Evolutionary conservation across 2,113 vertebrate genomes (phyloP), one percentile per base, ranked within the genome.

Genomic region (Eonycteris spelaea): DNA sequence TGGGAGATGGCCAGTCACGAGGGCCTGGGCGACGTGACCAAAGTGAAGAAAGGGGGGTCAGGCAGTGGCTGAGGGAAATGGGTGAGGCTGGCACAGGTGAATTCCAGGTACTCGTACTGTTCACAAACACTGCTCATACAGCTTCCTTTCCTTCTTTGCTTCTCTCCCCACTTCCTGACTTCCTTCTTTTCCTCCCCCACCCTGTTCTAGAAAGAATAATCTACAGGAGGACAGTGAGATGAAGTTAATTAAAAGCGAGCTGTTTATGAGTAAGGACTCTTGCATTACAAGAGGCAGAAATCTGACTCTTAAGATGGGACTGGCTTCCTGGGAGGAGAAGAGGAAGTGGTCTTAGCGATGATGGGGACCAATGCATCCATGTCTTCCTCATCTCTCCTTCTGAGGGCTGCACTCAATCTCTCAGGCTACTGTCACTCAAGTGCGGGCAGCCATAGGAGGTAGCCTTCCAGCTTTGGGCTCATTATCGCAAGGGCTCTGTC

Each of bases 1-100:
- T 0, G 3, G 71, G 9, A n/a, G 45, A 9, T 21, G 7, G 8
- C 9, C 0, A 15, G 40, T 33, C 77, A 7, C 0, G 11, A 45
- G 35, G 7, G 13, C 35, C 88, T 68, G 45, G 35, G 38, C 26
- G 26, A 26, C 55, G 33, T 33, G 74, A 55, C 70, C 35, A 45
- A 16, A 45, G 1, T 0, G 3, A 61, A 21, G 92, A 40, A 24
- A 0, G 7, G 2, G 55, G 24, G 21, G 19, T 7, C 14, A 18
- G 13, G 21, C 55, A 22, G 30, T 0, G 45, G 73, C 28, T 1
- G 0, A 43, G 18, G 63, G 16, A 12, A 45, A 35, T 6, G 26
- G 14, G 9, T 55, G 33, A 40, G 61, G 43, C 63, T 53, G 2
- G 8, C 13, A 43, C 43, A 35, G n/a, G 18, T 11, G 13, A 15